Conservation (phyloP, 2,113 vertebrate species). For the Sturnira hondurensis region DNA sequence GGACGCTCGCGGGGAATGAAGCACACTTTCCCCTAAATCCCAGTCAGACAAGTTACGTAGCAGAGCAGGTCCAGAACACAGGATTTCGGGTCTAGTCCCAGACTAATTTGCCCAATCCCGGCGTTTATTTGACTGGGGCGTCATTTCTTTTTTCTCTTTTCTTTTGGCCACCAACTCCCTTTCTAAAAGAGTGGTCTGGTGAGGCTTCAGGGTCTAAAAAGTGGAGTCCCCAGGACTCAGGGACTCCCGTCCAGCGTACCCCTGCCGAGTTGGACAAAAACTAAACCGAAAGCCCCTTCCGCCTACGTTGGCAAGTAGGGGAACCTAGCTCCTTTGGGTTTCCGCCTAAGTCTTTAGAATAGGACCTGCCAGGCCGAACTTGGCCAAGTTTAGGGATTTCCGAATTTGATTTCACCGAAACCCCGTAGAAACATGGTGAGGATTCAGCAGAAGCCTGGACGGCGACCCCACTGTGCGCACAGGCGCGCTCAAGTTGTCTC, state of each 20-base stretch:
- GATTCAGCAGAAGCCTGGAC: neutral
- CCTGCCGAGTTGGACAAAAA: neutral
- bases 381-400: constrained; percentile 4
- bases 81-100: neutral
- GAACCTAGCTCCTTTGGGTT: neutral
- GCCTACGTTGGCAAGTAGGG: constrained; percentile 54
- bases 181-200: neutral
- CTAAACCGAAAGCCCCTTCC: constrained; percentile 57
- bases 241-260: neutral
- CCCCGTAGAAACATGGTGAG: neutral
- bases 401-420: constrained; percentile 33
- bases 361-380: neutral
- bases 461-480: neutral
- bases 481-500: neutral
- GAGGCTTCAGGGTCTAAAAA: neutral
- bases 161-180: neutral
- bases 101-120: neutral
- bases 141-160: neutral
- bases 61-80: neutral
- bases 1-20: neutral
- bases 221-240: neutral
- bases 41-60: neutral
- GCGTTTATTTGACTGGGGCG: neutral
- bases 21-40: constrained; percentile 44
- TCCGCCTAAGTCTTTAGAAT: neutral